These are phyloP conservation scores for Lichenostomus cassidix DNA, from an alignment of 2,113 vertebrate genomes.

Conservation along the genomic window DNA sequence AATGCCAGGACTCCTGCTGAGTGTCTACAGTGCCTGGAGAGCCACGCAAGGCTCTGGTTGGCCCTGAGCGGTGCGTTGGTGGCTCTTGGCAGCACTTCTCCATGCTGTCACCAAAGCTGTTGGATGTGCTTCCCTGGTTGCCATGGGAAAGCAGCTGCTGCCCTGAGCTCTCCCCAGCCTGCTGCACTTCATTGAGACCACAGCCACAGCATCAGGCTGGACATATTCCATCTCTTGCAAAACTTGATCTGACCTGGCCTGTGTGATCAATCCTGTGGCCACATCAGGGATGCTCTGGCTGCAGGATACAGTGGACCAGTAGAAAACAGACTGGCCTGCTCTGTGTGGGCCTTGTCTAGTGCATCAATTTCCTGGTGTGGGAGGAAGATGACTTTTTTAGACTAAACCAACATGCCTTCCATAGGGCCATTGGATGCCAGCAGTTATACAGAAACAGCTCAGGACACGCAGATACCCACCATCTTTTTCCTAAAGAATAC, in stretches of 20 bases:
- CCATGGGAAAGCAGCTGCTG: not conserved
- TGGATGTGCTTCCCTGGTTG: not conserved
- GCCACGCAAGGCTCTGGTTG: not conserved
- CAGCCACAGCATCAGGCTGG: rapidly evolving
- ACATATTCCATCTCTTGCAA: not conserved
- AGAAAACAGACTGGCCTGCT: not conserved
- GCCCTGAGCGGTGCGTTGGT: not conserved
- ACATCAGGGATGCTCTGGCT: not conserved
- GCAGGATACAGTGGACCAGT: rapidly evolving
- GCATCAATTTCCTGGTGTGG: rapidly evolving
- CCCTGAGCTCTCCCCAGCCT: not conserved
- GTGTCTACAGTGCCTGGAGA: not conserved
- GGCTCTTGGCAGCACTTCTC: not conserved
- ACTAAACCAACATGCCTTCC: rapidly evolving
- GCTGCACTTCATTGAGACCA: no score
- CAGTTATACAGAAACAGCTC: not conserved
- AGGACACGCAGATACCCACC: rapidly evolving
- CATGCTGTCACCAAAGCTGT: rapidly evolving
- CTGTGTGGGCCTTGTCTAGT: not conserved
- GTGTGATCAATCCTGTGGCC: not conserved
- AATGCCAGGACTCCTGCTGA: not conserved
- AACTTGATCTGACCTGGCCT: rapidly evolving
- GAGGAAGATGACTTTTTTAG: not conserved
- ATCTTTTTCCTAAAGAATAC: not conserved
- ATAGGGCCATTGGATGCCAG: not conserved